These are phyloP conservation scores for Gallinago jamesoni DNA, from an alignment of 2,113 vertebrate species.

Conservation along the genomic window DNA sequence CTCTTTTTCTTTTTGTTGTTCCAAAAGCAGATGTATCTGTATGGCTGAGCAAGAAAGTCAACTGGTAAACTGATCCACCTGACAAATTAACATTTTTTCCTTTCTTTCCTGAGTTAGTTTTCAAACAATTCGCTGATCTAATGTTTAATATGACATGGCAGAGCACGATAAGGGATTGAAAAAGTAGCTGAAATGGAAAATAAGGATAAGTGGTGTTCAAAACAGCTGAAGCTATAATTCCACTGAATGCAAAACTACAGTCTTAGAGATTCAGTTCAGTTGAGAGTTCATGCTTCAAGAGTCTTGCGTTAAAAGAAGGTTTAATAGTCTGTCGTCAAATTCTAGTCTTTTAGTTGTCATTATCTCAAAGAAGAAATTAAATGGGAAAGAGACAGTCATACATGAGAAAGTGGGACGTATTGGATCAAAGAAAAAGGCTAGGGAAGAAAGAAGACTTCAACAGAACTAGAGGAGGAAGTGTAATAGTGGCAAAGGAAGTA, in stretches of 20 bases:
- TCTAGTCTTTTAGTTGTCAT: background rate
- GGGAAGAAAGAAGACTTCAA: background rate
- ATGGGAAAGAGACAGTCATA: background rate
- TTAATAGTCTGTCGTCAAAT: background rate
- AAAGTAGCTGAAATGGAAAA: background rate
- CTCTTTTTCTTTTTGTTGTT: background rate
- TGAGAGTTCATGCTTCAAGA: background rate
- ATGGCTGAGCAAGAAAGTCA: background rate
- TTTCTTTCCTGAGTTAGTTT: background rate
- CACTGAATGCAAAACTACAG: background rate
- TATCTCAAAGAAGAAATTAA: background rate
- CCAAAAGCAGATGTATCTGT: background rate
- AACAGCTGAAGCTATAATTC: background rate
- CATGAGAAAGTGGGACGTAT: background rate
- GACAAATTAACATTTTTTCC: background rate
- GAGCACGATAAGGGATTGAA: background rate
- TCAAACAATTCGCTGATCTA: background rate
- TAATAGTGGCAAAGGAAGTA: background rate
- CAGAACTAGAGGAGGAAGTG: background rate
- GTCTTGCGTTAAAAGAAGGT: background rate
- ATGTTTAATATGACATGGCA: background rate
- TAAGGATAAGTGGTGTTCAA: background rate
- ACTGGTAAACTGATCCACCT: background rate
- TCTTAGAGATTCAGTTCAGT: background rate
- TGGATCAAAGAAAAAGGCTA: background rate